These are phyloP conservation scores for Phyllotreta cruciferae DNA, from an alignment of 2,888 invertebrate species.

Conservation along the genomic window DNA sequence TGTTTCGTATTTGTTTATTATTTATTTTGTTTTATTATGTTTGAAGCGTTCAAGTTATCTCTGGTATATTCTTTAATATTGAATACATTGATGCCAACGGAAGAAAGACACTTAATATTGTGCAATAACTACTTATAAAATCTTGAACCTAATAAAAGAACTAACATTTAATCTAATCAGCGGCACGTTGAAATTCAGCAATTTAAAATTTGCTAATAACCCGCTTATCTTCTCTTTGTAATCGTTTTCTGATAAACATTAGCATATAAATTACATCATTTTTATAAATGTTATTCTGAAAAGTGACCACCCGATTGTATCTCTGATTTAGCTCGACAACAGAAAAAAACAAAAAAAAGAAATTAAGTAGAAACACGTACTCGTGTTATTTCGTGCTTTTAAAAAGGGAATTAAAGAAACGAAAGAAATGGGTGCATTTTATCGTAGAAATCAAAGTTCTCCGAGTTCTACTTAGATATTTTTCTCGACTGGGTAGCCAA, in stretches of 20 bases:
- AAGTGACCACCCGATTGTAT: slow-evolving; percentile 32
- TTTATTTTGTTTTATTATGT: too few relatives aligned
- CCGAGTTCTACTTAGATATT: slow-evolving; percentile 40
- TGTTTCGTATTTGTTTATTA: too few relatives aligned
- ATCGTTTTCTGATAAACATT: slow-evolving; percentile 34
- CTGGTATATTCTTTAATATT: not conserved
- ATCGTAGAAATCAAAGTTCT: slow-evolving; percentile 42
- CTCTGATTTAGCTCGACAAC: slow-evolving; percentile 31
- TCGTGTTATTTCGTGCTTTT: slow-evolving; percentile 38
- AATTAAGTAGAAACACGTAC: slow-evolving; percentile 40
- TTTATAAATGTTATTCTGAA: slow-evolving; percentile 37
- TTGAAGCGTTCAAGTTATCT: too few relatives aligned
- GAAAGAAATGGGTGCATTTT: slow-evolving; percentile 41
- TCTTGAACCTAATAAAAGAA: slow-evolving; percentile 25
- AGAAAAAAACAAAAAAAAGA: slow-evolving; percentile 32
- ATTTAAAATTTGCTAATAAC: slow-evolving; percentile 35
- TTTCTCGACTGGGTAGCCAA: slow-evolving; percentile 38
- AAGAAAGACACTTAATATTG: slow-evolving; percentile 4
- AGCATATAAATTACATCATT: slow-evolving; percentile 40
- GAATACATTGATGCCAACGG: slow-evolving; percentile 2
- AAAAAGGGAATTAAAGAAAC: slow-evolving; percentile 25
- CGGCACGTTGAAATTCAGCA: slow-evolving; percentile 27
- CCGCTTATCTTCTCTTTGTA: slow-evolving; percentile 24
- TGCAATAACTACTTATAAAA: too few relatives aligned
- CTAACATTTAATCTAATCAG: slow-evolving; percentile 32